These are phyloP conservation scores for Coregonus suidteri DNA, from an alignment of 2,797 vertebrate species.

Conservation along the genomic window DNA sequence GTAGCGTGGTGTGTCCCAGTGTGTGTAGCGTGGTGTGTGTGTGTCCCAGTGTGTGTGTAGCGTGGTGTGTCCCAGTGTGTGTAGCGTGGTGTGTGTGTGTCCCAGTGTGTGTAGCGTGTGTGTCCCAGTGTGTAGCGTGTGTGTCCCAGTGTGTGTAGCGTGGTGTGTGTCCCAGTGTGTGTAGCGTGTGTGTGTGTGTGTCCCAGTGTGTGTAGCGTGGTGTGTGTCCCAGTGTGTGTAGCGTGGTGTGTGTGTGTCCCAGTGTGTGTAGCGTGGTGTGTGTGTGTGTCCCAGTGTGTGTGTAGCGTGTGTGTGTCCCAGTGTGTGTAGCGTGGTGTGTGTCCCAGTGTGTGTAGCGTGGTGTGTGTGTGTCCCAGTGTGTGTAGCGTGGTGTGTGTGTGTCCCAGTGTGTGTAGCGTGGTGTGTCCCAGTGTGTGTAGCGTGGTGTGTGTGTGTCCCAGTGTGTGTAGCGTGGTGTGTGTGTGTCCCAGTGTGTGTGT, in stretches of 20 bases:
- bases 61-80: neutral
- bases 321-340: too few relatives aligned
- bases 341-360: too few relatives aligned
- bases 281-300: too few relatives aligned
- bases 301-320: too few relatives aligned
- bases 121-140: neutral
- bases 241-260: too few relatives aligned
- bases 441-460: neutral
- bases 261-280: too few relatives aligned
- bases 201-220: too few relatives aligned
- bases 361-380: neutral
- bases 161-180: neutral
- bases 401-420: neutral
- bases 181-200: too few relatives aligned
- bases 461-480: neutral
- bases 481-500: conserved; percentile 8
- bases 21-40: conserved; percentile 12
- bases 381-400: neutral
- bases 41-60: neutral
- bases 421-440: neutral
- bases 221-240: too few relatives aligned
- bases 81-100: neutral
- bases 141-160: too few relatives aligned
- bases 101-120: neutral
- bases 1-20: neutral